A percentile compares a stretch with the other conserved stretches of the same genome.
phyloP scores from a whole-genome alignment of 1,140 invertebrate genomes.

The Procambarus clarkii region DNA sequence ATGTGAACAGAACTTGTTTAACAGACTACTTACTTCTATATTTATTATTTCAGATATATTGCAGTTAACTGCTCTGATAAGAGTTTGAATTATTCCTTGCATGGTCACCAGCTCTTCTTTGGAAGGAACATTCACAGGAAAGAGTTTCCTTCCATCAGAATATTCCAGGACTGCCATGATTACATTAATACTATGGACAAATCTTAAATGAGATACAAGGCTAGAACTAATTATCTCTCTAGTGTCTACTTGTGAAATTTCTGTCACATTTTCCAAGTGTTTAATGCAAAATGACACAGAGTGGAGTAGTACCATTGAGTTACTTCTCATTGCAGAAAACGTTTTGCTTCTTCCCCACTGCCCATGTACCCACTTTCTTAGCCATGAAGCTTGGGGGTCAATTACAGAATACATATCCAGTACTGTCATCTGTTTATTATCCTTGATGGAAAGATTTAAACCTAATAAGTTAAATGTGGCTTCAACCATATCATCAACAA shows the following conservation, averaged over 20 bases:
- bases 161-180: constrained; percentile 58
- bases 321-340: constrained; percentile 65
- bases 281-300: constrained; percentile 59
- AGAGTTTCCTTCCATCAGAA: constrained; percentile 68
- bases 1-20: constrained; percentile 41
- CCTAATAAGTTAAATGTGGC: constrained; percentile 57
- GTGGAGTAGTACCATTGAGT: constrained; percentile 56
- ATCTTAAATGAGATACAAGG: constrained; percentile 49
- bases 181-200: constrained; percentile 49
- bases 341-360: constrained; percentile 67
- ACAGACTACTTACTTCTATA: constrained; percentile 27
- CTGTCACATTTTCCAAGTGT: constrained; percentile 37
- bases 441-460: constrained; percentile 29
- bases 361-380: constrained; percentile 67
- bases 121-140: constrained; percentile 63
- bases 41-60: constrained; percentile 30
- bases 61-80: constrained; percentile 43
- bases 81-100: constrained; percentile 36
- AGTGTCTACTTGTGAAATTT: constrained; percentile 3
- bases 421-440: constrained; percentile 36
- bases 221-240: constrained; percentile 19
- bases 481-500: constrained; percentile 66
- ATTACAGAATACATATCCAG: constrained; percentile 62
- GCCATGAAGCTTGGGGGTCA: constrained; percentile 70
- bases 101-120: constrained; percentile 63